phyloP scores from a whole-genome alignment of 1,140 invertebrate genomes.

The Maconellicoccus hirsutus region DNA sequence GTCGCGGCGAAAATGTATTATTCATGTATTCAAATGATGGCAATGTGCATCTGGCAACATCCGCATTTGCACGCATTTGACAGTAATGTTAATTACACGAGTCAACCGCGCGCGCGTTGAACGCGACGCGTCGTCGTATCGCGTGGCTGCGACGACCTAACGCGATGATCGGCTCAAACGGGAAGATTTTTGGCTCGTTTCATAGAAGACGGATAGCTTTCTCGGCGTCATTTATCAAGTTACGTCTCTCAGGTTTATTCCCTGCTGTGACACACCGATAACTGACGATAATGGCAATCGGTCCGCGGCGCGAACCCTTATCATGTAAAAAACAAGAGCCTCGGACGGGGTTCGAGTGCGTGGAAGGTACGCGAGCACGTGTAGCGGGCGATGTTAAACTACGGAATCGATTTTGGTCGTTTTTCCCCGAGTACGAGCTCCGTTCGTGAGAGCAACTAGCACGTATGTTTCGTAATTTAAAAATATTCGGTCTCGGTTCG shows the following conservation, averaged over 20 bases:
- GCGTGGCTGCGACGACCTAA: too few species aligned
- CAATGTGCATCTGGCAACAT: neutral
- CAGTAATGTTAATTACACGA: constrained; percentile 19
- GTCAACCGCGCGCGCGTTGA: neutral
- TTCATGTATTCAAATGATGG: constrained; percentile 14
- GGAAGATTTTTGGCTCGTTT: neutral
- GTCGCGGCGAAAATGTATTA: constrained; percentile 12
- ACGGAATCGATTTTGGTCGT: too few species aligned
- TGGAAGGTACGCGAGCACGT: too few species aligned
- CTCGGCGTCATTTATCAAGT: constrained; percentile 16
- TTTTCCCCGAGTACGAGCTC: too few species aligned
- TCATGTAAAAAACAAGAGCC: constrained; percentile 2
- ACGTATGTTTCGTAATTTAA: too few species aligned
- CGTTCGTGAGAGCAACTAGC: too few species aligned
- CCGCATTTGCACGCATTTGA: neutral
- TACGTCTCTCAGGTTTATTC: neutral
- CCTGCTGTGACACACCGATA: neutral
- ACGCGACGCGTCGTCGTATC: too few species aligned
- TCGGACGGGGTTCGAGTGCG: too few species aligned
- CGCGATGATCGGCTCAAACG: neutral
- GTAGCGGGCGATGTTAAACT: too few species aligned
- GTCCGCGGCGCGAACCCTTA: neutral
- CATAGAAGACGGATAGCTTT: constrained; percentile 13
- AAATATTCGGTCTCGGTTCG: too few species aligned
- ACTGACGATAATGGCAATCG: constrained; percentile 17